These are phyloP conservation scores for Montifringilla adamsi DNA, from an alignment of 2,113 vertebrate species.

Conservation along the genomic window DNA sequence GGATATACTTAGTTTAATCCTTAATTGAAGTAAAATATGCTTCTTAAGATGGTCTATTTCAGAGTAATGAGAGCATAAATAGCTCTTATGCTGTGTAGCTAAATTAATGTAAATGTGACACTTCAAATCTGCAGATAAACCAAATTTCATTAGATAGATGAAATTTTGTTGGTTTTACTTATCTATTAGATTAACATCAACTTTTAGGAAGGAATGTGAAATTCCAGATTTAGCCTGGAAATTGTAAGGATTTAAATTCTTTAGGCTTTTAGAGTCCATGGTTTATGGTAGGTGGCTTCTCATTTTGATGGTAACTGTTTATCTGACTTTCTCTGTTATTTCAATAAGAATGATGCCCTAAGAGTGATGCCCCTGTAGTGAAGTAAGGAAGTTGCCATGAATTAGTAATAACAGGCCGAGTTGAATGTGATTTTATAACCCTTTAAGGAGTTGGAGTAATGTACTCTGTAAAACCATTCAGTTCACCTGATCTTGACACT, in stretches of 20 bases:
- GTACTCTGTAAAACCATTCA: conserved; percentile 28
- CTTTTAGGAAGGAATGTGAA: neutral
- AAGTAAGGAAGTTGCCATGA: conserved; percentile 62
- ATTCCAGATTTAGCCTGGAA: neutral
- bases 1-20: neutral
- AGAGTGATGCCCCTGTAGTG: conserved; percentile 58
- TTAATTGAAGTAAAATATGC: neutral
- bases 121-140: neutral
- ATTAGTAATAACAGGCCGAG: conserved; percentile 68
- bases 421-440: conserved; percentile 58
- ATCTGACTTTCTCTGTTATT: conserved; percentile 30
- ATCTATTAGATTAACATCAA: neutral
- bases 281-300: neutral
- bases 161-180: neutral
- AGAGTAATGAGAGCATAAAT: neutral
- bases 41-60: neutral
- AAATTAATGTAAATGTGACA: neutral
- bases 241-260: neutral
- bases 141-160: neutral
- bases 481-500: conserved; percentile 71
- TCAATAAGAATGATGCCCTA: conserved; percentile 39
- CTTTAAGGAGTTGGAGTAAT: conserved; percentile 43
- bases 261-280: neutral
- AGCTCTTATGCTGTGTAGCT: neutral
- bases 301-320: conserved; percentile 36